Base-by-base conservation (phyloP, 92 coral and sea anemone genomes). In the Porites divaricata region DNA sequence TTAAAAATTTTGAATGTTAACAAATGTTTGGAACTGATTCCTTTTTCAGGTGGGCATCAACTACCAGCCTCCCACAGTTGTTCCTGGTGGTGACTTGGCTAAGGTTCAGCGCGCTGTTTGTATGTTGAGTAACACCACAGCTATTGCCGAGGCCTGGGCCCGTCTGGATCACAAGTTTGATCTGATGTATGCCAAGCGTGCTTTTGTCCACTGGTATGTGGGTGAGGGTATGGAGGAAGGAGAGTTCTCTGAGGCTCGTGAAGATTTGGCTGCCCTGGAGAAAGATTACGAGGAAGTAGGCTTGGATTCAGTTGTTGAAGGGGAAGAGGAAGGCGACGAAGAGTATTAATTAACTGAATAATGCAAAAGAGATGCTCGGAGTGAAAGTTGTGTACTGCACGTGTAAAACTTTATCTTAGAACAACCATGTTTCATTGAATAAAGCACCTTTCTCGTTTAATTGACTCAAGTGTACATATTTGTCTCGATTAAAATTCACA, bases 171-270 rank as follows among this genome's bases (percentile, higher is more conserved):
- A 94, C 89, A 94, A 94, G 92, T 94, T 92, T 85, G 98, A 94
- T 85, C 78, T 94, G 94, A 94, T 94, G 98, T 94, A 94, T 72
- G 94, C 98, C 85, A 94, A 94, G 85, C 98, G 98, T 84, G 98
- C 98, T 6, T 95, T 95, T 90, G 98, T 95, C 20, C 98, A 95
- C 87, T 95, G 98, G 98, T 95, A 95, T 81, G 98, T 95, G 57
- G 98, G 98, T 59, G 98, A 95, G 85, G 98, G 98, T 73, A 95
- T 95, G 98, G 98, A 95, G 62, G 98, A 95, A 87, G 98, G 98
- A 87, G 98, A 95, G 94, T 95, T 95, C 95, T 91, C 98, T 0
- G 98, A 95, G 80, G 98, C 98, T 53, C 98, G 98, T 64, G 98
- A 95, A 85, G 98, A 95, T 87, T 81, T 96, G 92, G 98, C 98